Evolutionary conservation across 2,797 vertebrate species (phyloP).

Genomic region (Molossus alvarezi): DNA sequence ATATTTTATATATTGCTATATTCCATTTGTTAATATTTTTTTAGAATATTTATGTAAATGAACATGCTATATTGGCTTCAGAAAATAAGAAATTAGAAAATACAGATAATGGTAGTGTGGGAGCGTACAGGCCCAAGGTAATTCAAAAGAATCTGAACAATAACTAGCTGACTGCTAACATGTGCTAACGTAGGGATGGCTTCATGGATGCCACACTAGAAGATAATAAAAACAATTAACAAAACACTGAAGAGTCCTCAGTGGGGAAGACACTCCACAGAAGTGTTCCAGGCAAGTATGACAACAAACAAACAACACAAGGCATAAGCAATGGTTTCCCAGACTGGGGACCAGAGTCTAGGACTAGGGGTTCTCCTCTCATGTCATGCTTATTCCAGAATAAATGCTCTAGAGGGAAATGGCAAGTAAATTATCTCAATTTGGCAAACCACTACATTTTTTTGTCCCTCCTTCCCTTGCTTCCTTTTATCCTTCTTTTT

Average conservation of each 20-base stretch:
- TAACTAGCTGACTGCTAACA: background rate
- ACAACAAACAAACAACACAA: background rate
- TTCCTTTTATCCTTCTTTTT: background rate
- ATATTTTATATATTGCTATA: background rate
- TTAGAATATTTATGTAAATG: background rate
- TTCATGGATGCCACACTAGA: background rate
- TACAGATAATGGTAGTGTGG: background rate
- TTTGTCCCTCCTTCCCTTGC: background rate
- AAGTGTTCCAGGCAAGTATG: background rate
- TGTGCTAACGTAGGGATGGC: background rate
- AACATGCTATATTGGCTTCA: background rate
- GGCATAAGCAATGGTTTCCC: background rate
- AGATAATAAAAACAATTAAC: conserved; percentile 25
- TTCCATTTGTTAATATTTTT: conserved; percentile 9
- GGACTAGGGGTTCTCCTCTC: background rate
- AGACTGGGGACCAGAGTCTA: background rate
- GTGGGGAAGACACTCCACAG: background rate
- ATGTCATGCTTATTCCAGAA: background rate
- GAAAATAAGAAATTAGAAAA: conserved; percentile 55
- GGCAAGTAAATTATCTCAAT: background rate
- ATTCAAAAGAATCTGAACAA: background rate
- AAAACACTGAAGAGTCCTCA: background rate
- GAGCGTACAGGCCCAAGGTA: background rate
- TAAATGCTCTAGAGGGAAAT: background rate
- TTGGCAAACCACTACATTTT: background rate